Conservation (phyloP, 2,888 invertebrate genomes). For the Trissolcus brochymenae region DNA sequence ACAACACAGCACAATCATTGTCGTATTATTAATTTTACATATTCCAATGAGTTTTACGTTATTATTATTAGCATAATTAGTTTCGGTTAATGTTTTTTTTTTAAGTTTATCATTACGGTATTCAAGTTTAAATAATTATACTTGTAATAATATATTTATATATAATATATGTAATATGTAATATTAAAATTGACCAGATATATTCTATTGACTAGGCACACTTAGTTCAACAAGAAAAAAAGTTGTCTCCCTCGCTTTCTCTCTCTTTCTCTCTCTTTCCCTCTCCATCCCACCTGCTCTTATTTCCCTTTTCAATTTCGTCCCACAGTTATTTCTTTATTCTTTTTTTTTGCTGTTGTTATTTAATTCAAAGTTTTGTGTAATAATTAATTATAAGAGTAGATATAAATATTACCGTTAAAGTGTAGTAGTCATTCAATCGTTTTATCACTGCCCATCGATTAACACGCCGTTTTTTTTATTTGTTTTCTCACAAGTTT, state of each 20-base stretch:
- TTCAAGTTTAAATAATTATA: slow-evolving; percentile 69
- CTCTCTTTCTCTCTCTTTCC: slow-evolving; percentile 48
- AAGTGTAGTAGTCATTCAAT: slow-evolving; percentile 59
- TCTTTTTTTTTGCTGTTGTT: too few relatives aligned
- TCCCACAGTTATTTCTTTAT: slow-evolving; percentile 58
- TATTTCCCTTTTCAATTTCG: slow-evolving; percentile 5
- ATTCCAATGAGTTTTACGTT: slow-evolving; percentile 57
- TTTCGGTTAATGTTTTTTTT: slow-evolving; percentile 50
- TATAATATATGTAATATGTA: slow-evolving; percentile 66
- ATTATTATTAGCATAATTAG: slow-evolving; percentile 58
- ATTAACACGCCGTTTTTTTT: slow-evolving; percentile 27
- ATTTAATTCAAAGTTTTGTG: slow-evolving; percentile 44
- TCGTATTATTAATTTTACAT: slow-evolving; percentile 71
- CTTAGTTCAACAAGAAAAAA: slow-evolving; percentile 82
- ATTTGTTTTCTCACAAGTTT: slow-evolving; percentile 1
- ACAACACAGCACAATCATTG: slow-evolving; percentile 77
- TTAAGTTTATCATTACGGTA: slow-evolving; percentile 68
- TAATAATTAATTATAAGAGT: slow-evolving; percentile 57
- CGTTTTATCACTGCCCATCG: slow-evolving; percentile 50
- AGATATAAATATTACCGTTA: slow-evolving; percentile 61
- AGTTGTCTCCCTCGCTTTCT: slow-evolving; percentile 58
- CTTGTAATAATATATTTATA: slow-evolving; percentile 71
- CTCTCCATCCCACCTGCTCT: slow-evolving; percentile 2
- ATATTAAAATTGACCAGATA: slow-evolving; percentile 80
- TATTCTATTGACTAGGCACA: slow-evolving; percentile 83